phyloP scores from a whole-genome alignment of 2,113 vertebrate species.

The Syngnathus typhle region DNA sequence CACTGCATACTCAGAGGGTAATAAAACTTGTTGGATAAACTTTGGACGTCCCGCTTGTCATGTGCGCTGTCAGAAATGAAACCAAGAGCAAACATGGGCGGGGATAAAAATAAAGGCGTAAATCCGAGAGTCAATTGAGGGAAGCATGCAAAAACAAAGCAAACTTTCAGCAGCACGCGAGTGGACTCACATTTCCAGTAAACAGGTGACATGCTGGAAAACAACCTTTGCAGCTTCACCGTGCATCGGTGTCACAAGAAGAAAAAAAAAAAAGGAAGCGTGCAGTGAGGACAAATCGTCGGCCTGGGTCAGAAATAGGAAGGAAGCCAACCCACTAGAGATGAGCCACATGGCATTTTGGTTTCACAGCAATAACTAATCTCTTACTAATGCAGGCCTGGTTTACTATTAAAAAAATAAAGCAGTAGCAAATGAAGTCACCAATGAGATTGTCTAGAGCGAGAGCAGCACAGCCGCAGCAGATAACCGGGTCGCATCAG shows the following conservation, averaged over 20 bases:
- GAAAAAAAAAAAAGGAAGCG: constrained; percentile 40
- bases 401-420: neutral
- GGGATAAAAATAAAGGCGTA: constrained; percentile 48
- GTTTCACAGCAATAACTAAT: constrained; percentile 28
- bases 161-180: neutral
- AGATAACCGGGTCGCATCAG: constrained; percentile 44
- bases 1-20: neutral
- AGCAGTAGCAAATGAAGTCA: constrained; percentile 19
- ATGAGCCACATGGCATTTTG: constrained; percentile 29
- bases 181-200: constrained; percentile 48
- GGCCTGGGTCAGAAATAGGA: constrained; percentile 47
- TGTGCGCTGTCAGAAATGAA: constrained; percentile 33
- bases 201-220: constrained; percentile 50
- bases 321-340: constrained; percentile 48
- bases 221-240: constrained; percentile 17
- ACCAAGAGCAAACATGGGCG: constrained; percentile 28
- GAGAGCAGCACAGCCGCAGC: constrained; percentile 13
- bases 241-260: constrained; percentile 13
- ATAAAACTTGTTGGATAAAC: constrained; percentile 23
- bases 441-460: constrained; percentile 7
- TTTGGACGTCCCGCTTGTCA: neutral
- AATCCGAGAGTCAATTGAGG: constrained; percentile 34
- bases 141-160: constrained; percentile 22
- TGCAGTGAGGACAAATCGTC: constrained; percentile 14
- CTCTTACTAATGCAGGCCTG: constrained; percentile 12